Percentiles rank a stretch among this genome's conserved stretches.
phyloP scores from a whole-genome alignment of 2,113 vertebrate genomes.

The Dinomys branickii region DNA sequence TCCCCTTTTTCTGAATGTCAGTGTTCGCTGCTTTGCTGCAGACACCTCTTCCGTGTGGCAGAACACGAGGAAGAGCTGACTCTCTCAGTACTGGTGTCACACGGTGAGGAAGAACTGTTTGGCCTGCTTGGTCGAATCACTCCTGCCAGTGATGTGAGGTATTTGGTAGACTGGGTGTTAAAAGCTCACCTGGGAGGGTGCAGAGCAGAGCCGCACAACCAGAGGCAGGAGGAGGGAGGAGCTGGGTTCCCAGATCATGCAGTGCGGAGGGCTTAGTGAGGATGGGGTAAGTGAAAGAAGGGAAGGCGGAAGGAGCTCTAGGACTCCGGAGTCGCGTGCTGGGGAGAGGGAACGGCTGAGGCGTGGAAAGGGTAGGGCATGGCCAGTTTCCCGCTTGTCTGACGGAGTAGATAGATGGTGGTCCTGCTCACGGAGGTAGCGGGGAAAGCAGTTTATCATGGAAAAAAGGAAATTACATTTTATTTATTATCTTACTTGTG shows the following conservation, averaged over 20 bases:
- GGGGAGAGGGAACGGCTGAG: background rate
- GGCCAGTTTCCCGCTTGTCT: background rate
- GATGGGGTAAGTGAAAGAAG: background rate
- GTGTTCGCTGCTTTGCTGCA: background rate
- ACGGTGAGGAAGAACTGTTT: background rate
- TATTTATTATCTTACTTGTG: background rate
- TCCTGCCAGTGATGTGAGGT: background rate
- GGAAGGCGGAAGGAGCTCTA: background rate
- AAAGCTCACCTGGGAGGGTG: background rate
- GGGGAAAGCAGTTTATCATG: background rate
- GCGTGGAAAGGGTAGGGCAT: accelerated
- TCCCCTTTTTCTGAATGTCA: background rate
- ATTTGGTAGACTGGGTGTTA: background rate
- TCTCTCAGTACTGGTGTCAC: background rate
- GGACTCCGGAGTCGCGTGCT: background rate
- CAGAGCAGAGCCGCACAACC: background rate
- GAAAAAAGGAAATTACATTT: background rate
- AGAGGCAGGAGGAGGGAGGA: background rate
- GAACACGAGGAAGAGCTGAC: background rate
- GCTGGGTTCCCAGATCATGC: background rate
- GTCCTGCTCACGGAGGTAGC: background rate
- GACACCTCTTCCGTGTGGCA: background rate
- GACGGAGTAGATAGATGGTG: background rate
- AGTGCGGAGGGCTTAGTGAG: background rate
- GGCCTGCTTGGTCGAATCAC: background rate